Evolutionary conservation across 2,113 vertebrate genomes (phyloP).

Genomic region (Pachyramphus minor): DNA sequence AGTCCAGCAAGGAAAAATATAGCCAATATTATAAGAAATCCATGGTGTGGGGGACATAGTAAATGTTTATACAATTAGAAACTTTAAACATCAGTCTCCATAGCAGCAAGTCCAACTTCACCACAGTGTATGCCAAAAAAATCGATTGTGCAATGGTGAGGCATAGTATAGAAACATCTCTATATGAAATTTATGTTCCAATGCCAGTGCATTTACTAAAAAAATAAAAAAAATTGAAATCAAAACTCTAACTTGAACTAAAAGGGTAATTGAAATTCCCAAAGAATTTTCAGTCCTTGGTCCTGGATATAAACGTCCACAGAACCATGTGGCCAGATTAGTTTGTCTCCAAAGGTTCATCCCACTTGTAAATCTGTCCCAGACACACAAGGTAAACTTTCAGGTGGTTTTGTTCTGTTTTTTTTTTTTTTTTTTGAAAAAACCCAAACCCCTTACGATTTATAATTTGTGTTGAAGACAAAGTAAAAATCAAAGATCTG

Average conservation of each 20-base stretch:
- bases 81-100: slow-evolving; percentile 82
- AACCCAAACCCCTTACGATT: slow-evolving; percentile 3
- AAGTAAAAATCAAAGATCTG: slow-evolving; percentile 54
- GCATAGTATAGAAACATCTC: slow-evolving; percentile 80
- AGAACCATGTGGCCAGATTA: slow-evolving; percentile 62
- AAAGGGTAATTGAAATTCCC: slow-evolving; percentile 71
- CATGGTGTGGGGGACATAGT: slow-evolving; percentile 81
- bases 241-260: slow-evolving; percentile 78
- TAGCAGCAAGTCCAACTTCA: slow-evolving; percentile 80
- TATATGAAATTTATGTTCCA: slow-evolving; percentile 76
- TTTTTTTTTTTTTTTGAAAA: neutral
- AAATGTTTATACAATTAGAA: slow-evolving; percentile 85
- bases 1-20: slow-evolving; percentile 86
- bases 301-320: slow-evolving; percentile 65
- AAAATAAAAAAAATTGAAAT: slow-evolving; percentile 81
- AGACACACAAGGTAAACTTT: slow-evolving; percentile 62
- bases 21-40: slow-evolving; percentile 84
- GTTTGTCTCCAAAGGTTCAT: slow-evolving; percentile 41
- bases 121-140: slow-evolving; percentile 79
- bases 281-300: slow-evolving; percentile 69
- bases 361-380: slow-evolving; percentile 61
- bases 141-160: slow-evolving; percentile 79
- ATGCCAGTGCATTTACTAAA: slow-evolving; percentile 82
- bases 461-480: slow-evolving; percentile 48
- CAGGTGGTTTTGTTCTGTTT: neutral